Evolutionary conservation across 2,797 vertebrate species (phyloP), one percentile per base, ranked within the genome.

Genomic region (Muraenolepis orangiensis): DNA sequence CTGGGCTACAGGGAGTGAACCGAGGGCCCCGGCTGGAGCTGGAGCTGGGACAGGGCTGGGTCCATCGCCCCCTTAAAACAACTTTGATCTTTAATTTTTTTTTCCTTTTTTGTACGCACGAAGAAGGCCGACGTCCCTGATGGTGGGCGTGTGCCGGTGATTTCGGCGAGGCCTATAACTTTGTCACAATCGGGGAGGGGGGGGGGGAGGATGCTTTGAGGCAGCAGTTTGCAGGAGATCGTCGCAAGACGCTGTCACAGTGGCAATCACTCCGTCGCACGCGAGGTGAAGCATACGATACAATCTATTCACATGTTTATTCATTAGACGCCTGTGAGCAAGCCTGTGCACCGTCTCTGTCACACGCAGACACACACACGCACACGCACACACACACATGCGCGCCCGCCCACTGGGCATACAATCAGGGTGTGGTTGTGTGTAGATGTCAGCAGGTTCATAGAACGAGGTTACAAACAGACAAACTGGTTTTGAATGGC

Each of bases 211-310:
- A 72, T 74, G 6, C 20, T 57, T 3, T 81, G 66, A 80, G 71
- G 34, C 76, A 83, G 71, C 36, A n/a, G 20, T 11, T 7, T 81
- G 86, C 73, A 78, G 90, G 90, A 91, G 88, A 89, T 89, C 89
- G 85, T 64, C 83, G 86, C 91, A 93, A 87, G 88, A 88, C 91
- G 89, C 76, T 34, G 87, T 80, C 86, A 82, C 78, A 42, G 86
- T 80, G 76, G 80, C 90, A 91, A 91, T 90, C 87, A 82, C 78
- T 8, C 74, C 72, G 84, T 88, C 79, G 79, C 91, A 90, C 86
- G 79, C 89, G 87, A 88, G 77, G 72, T 75, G 83, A 88, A 88
- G 86, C 86, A 82, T n/a, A n/a, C n/a, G 88, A 86, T 78, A 82
- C 82, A 79, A 75, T 78, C 80, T 69, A 66, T 36, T 80, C 76